Conservation (phyloP, 2,113 vertebrate species). For the Myiagra hebetior region DNA sequence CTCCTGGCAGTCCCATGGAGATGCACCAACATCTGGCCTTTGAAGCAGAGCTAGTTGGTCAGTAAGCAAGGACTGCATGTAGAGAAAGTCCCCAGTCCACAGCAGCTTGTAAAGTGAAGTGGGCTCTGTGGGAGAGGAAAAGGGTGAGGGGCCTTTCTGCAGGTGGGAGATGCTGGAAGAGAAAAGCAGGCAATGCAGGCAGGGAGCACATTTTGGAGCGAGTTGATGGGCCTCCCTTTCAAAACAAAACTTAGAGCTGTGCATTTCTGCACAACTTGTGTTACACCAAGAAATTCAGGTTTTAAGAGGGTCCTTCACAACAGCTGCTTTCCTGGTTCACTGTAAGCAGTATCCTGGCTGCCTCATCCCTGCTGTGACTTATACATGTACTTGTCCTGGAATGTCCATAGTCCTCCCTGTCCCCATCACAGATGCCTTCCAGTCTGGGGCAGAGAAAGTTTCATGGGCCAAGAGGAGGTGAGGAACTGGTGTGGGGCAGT, state of each 20-base stretch:
- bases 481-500: fast-evolving
- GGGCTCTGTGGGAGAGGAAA: not conserved
- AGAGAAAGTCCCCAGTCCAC: not conserved
- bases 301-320: not conserved
- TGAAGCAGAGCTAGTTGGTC: not conserved
- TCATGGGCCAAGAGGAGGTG: not conserved
- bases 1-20: not conserved
- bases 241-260: not conserved
- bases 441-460: not conserved
- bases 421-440: not conserved
- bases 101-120: not conserved
- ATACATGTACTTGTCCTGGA: not conserved
- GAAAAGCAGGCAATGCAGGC: not conserved
- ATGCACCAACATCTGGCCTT: not conserved
- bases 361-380: not conserved
- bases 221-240: not conserved
- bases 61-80: not conserved
- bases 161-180: not conserved
- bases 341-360: not conserved
- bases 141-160: not conserved
- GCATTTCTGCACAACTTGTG: not conserved
- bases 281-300: not conserved
- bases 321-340: not conserved
- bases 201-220: not conserved
- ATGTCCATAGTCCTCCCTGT: fast-evolving